Base-by-base conservation (phyloP, 1,140 invertebrate species). In the Drosophila paulistorum region DNA sequence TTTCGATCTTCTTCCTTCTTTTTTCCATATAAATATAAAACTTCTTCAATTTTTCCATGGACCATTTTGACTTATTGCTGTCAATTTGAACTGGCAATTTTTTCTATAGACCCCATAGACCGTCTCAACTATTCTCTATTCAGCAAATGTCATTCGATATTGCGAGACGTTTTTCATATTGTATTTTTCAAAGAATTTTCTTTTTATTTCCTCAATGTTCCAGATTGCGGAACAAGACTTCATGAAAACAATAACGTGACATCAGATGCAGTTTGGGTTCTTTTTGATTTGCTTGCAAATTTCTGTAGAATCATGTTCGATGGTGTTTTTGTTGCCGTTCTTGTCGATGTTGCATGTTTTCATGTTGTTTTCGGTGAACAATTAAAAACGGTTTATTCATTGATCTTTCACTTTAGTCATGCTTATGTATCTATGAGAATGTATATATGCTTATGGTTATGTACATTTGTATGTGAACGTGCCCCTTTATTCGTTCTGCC, bases 391-490 rank as follows among this genome's bases (percentile, higher is more conserved):
- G 72, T 55, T 64, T 73, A 62, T 35, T 55, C 33, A 45, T 51
- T 61, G 41, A 59, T 59, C 57, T 59, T 59, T 59, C 57, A 37
- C 20, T 61, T 62, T 61, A 35, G 30, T 10, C 45, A 11, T 41
- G 30, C 35, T 37, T 30, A 58, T 17, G 14, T 10, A 9, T 20
- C 3, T 26, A 4, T 26, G 23, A 3, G 23, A n/a, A n/a, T 17
- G 11, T 17, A 7, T 17, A 9, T 9, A 7, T 48, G 23, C 5
- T 30, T 30, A 30, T 30, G 30, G 30, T 30, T 30, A 30, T 23
- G 20, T 45, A 20, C n/a, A n/a, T n/a, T n/a, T 35, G 42, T 26
- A 42, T 35, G 55, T 72, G 74, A 76, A 77, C 74, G 74, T 76
- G 74, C 42, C 33, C 45, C 45, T 20, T 20, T 14, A 51, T 51